Evolutionary conservation across 1,140 invertebrate genomes (phyloP), one percentile per base, ranked within the genome.

Genomic region (Helicoverpa armigera): DNA sequence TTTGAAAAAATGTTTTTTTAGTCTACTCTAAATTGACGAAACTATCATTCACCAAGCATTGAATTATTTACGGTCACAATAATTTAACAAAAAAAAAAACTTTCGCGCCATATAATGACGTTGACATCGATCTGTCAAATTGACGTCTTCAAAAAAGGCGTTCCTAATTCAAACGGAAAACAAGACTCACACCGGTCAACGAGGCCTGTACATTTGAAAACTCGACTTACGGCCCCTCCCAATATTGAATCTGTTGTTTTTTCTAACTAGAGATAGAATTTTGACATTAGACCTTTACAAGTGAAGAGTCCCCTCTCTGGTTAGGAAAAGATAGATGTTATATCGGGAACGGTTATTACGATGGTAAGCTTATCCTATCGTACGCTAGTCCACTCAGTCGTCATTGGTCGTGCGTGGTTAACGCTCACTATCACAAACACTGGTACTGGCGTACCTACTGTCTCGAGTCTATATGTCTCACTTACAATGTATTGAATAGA

Each of bases 401-500:
- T 61, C 54, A 54, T 77, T 77, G 75, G 75, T 77, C 75, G 75
- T 76, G 74, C 60, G 74, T 63, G 43, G 73, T 61, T 75, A 13
- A 76, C 74, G 58, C 56, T 63, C 74, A 61, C 74, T 76, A 76
- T 63, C 58, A 63, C 74, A 76, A 76, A 60, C 72, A 74, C 72
- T 74, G 31, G 35, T 60, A 61, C 56, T 48, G 29, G 56, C 23
- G 58, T 53, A 65, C 60, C 35, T 53, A 50, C 58, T 23, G 73
- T 76, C 60, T 18, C 16, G 80, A 82, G 79, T 81, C 75, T 81
- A 48, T 78, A 72, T 67, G 65, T 80, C 74, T 65, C 63, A 16
- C 84, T 91, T 87, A 95, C 80, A 95, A 90, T 79, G 94, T 95
- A 87, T 95, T 90, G 89, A 94, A 95, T 23, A 95, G 85, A 89